Evolutionary conservation across 2,888 invertebrate species (phyloP).

Genomic region (Silvanus unidentatus): DNA sequence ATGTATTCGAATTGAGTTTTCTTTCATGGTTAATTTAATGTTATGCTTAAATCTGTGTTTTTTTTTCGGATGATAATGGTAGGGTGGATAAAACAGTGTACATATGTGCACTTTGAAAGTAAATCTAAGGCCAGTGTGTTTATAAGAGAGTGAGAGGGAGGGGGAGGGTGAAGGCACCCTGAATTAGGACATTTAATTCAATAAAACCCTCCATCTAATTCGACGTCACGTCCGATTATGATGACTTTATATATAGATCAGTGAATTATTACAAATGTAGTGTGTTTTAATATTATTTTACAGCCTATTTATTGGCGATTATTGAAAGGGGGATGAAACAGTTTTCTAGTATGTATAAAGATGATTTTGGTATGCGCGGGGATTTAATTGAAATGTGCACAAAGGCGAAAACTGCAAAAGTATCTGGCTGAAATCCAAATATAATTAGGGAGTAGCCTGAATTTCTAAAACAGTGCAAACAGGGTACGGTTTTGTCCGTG

Average conservation of each 20-base stretch:
- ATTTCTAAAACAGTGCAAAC: slow-evolving; percentile 32
- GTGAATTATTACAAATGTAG: too few relatives aligned
- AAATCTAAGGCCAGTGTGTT: slow-evolving; percentile 7
- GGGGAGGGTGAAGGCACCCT: slow-evolving; percentile 6
- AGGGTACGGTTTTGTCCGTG: slow-evolving; percentile 13
- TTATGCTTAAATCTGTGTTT: too few relatives aligned
- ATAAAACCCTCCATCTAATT: slow-evolving; percentile 38
- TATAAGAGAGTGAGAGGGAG: neutral
- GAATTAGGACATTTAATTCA: slow-evolving; percentile 32
- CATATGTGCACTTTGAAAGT: slow-evolving; percentile 22
- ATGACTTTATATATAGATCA: slow-evolving; percentile 24
- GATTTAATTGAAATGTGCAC: slow-evolving; percentile 33
- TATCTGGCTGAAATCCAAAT: slow-evolving; percentile 32
- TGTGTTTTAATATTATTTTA: too few relatives aligned
- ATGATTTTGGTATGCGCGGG: slow-evolving; percentile 16
- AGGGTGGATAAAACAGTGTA: slow-evolving; percentile 15
- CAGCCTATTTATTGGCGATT: too few relatives aligned
- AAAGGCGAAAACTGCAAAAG: slow-evolving; percentile 37
- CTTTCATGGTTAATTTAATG: too few relatives aligned
- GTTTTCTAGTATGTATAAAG: slow-evolving; percentile 4
- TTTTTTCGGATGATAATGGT: too few relatives aligned
- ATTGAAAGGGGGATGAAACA: neutral
- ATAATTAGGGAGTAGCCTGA: slow-evolving; percentile 32
- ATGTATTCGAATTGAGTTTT: too few relatives aligned
- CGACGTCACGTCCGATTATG: slow-evolving; percentile 38